Evolutionary conservation across 1,140 invertebrate genomes (phyloP), one percentile per base, ranked within the genome.

Genomic region (Papilio helenus): DNA sequence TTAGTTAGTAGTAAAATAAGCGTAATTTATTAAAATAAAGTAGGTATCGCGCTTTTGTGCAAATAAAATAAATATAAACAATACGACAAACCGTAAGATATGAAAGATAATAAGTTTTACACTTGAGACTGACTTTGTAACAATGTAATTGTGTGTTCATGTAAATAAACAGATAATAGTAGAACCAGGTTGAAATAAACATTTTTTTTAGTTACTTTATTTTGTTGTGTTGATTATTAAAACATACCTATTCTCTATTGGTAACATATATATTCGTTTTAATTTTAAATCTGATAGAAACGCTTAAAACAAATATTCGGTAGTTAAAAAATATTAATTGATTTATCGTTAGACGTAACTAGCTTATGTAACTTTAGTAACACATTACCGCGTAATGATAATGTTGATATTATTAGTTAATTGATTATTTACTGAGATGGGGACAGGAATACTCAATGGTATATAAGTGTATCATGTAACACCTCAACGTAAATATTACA

Each of bases 351-450:
- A 61, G 20, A 10, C 23, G 23, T 26, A 61, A 61, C 23, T 26
- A 12, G 23, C 58, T 26, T 26, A 26, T 61, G 23, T 61, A 61
- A 26, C 2, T 26, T 58, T n/a, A 20, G 23, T 61, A 23, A 26
- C 20, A 26, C 2, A 61, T 61, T 61, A 61, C 20, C 5, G 9
- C 10, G 23, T 26, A 61, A 61, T 26, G 58, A 61, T 61, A 26
- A 61, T 61, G 58, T 23, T 61, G 3, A 26, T 61, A 61, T 61
- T 61, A 61, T 61, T 26, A 61, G 9, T 61, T 61, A 23, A 61
- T 61, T 61, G 23, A 61, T 61, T 26, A 61, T 61, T 61, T 61
- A 61, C 23, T 61, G 9, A 61, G 23, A 61, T 61, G 23, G 58
- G 58, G 58, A 14, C n/a, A 26, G 55, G 20, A 61, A 14, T 10